Percentiles rank a stretch among this genome's conserved stretches.
phyloP scores from a whole-genome alignment of 2,888 invertebrate genomes.

The Seladonia tumulorum region DNA sequence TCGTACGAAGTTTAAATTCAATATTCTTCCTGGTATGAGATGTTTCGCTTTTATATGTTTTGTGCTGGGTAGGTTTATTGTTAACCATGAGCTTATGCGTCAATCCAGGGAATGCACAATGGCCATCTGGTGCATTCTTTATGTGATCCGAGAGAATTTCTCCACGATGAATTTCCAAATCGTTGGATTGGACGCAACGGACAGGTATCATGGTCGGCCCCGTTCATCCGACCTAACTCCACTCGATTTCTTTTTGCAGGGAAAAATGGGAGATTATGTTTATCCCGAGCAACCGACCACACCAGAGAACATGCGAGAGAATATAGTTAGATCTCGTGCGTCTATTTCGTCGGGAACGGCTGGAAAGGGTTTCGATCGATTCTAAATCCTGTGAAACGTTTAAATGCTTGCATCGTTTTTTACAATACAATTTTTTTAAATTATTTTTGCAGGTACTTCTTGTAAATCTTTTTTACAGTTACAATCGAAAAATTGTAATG shows the following conservation, averaged over 20 bases:
- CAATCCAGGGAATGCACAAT: not conserved
- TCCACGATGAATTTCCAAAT: not conserved
- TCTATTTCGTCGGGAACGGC: not conserved
- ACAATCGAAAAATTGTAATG: not conserved
- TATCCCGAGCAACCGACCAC: not conserved
- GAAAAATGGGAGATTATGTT: not conserved
- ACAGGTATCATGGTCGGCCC: slow-evolving; percentile 1
- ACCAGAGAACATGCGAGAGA: not conserved
- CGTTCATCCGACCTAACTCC: not conserved
- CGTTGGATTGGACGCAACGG: slow-evolving; percentile 3
- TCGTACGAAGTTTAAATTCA: no score
- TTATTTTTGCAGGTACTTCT: no score
- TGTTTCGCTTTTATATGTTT: no score
- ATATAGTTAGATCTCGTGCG: not conserved
- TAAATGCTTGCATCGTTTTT: not conserved
- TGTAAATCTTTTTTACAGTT: no score
- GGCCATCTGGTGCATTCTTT: not conserved
- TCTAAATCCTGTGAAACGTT: not conserved
- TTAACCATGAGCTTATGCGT: not conserved
- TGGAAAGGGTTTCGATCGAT: not conserved
- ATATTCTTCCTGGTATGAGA: no score
- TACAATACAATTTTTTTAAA: no score
- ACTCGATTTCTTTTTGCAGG: slow-evolving; percentile 6
- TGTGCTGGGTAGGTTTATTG: no score
- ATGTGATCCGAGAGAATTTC: not conserved